phyloP scores from a whole-genome alignment of 2,888 invertebrate species.

The Corbicula japonica region DNA sequence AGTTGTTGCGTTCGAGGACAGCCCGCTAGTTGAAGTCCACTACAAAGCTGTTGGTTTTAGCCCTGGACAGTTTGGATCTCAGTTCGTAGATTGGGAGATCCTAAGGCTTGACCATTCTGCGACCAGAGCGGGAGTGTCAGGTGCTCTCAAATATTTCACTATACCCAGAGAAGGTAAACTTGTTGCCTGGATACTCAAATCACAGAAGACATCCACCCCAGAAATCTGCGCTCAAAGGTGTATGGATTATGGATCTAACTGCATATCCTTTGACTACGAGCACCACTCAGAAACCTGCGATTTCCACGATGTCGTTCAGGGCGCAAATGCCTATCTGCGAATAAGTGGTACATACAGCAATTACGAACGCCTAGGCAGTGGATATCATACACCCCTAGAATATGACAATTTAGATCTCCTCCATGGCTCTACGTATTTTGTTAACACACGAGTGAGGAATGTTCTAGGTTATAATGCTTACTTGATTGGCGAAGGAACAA shows the following conservation, averaged over 20 bases:
- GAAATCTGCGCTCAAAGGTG: conserved; percentile 69
- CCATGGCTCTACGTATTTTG: conserved; percentile 71
- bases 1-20: conserved; percentile 77
- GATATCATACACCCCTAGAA: conserved; percentile 66
- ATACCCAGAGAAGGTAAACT: conserved; percentile 70
- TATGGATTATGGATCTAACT: conserved; percentile 62
- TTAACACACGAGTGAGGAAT: conserved; percentile 72
- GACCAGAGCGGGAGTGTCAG: conserved; percentile 33
- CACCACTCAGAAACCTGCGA: conserved; percentile 72
- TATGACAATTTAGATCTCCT: conserved; percentile 57
- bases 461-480: conserved; percentile 68
- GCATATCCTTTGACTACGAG: conserved; percentile 76
- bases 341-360: conserved; percentile 71
- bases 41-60: conserved; percentile 70
- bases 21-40: conserved; percentile 61
- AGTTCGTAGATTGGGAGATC: conserved; percentile 66
- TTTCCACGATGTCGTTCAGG: conserved; percentile 70
- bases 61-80: conserved; percentile 69
- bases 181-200: conserved; percentile 56
- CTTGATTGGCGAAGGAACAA: conserved; percentile 69
- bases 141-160: conserved; percentile 63
- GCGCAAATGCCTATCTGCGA: conserved; percentile 66
- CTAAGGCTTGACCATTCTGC: conserved; percentile 54
- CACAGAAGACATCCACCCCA: conserved; percentile 42
- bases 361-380: conserved; percentile 72